Conservation (phyloP, 2,797 vertebrate genomes). For the Anolis apletophallus region DNA sequence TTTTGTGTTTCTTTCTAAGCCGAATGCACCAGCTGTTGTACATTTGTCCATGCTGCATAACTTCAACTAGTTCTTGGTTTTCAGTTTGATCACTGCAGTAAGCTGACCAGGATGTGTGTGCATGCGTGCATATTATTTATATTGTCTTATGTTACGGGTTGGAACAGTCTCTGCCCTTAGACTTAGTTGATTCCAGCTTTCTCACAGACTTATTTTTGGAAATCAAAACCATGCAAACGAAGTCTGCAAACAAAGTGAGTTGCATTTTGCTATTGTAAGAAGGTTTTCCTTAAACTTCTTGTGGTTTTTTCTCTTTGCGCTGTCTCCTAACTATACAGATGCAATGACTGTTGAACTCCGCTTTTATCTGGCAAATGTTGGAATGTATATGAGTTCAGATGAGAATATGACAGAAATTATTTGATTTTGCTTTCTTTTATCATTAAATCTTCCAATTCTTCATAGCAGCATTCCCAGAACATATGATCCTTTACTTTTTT, state of each 20-base stretch:
- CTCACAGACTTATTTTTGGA: neutral
- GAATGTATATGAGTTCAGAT: neutral
- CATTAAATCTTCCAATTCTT: neutral
- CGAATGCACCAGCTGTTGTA: neutral
- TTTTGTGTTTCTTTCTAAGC: neutral
- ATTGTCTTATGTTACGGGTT: neutral
- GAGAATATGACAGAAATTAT: neutral
- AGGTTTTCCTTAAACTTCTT: neutral
- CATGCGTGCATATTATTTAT: neutral
- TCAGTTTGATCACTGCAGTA: no score
- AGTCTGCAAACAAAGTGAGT: neutral
- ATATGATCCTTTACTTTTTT: constrained; percentile 24
- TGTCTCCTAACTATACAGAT: neutral
- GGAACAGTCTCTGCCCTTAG: neutral
- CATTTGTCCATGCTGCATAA: neutral
- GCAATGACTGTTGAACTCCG: neutral
- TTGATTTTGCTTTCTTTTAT: neutral
- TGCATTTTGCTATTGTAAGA: neutral
- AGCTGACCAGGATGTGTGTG: neutral
- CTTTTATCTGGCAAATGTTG: neutral
- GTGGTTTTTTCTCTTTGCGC: neutral
- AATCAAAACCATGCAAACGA: neutral
- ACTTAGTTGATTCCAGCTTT: neutral
- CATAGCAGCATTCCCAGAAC: neutral
- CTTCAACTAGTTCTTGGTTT: neutral